These are phyloP conservation scores for Sminthopsis crassicaudata DNA, from an alignment of 2,113 vertebrate species.

Conservation along the genomic window DNA sequence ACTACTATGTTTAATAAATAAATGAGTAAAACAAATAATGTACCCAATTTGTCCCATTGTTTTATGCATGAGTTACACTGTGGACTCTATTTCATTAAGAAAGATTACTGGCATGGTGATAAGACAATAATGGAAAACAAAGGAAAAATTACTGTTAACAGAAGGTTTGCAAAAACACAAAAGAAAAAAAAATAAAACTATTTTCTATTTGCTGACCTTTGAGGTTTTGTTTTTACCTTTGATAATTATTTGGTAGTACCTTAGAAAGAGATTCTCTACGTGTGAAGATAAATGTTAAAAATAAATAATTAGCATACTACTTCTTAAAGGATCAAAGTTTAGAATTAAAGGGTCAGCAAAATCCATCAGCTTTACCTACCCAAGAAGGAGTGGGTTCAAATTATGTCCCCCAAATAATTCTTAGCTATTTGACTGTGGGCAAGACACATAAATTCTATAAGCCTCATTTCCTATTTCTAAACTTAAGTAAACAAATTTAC, in stretches of 20 bases:
- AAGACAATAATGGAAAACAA: background rate
- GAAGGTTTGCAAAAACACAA: background rate
- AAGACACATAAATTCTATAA: background rate
- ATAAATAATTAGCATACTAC: background rate
- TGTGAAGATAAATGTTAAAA: constrained; percentile 11
- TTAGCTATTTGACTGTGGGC: background rate
- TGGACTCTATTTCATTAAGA: constrained; percentile 19
- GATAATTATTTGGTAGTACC: background rate
- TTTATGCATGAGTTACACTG: background rate
- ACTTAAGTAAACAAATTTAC: background rate
- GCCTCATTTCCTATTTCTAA: background rate
- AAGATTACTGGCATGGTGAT: background rate
- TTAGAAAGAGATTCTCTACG: background rate
- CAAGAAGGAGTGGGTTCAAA: background rate
- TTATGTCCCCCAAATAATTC: background rate
- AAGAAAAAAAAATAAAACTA: background rate
- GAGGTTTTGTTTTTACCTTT: background rate
- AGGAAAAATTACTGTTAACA: background rate
- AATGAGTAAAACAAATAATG: constrained; percentile 54
- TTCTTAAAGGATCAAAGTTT: background rate
- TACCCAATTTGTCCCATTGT: constrained; percentile 9
- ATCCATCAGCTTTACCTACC: background rate
- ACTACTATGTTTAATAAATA: constrained; percentile 46
- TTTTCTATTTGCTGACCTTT: background rate
- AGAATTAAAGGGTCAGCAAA: background rate